These are phyloP conservation scores for Daktulosphaira vitifoliae DNA, from an alignment of 1,140 invertebrate species.

Conservation along the genomic window DNA sequence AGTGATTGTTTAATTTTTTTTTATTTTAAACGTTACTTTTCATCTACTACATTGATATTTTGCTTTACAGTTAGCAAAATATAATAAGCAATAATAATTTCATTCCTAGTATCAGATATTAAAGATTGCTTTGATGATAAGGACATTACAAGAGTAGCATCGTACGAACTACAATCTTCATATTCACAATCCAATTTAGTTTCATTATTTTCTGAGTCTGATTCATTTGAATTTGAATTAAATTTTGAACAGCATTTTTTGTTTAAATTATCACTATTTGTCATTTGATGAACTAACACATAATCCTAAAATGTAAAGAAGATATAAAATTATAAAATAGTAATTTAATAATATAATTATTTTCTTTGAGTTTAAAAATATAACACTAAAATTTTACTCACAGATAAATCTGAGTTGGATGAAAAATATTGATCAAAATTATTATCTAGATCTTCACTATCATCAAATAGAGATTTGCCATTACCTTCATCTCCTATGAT, in stretches of 20 bases:
- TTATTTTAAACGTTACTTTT: too few relatives aligned
- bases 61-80: slow-evolving; percentile 12
- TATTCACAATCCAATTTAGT: not conserved
- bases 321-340: too few relatives aligned
- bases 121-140: slow-evolving; percentile 3
- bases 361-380: too few relatives aligned
- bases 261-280: not conserved
- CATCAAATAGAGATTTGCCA: slow-evolving; percentile 11
- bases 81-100: slow-evolving; percentile 9
- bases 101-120: not conserved
- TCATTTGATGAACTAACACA: slow-evolving; percentile 8
- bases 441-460: not conserved
- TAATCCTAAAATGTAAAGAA: not conserved
- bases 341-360: too few relatives aligned
- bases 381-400: too few relatives aligned
- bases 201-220: not conserved
- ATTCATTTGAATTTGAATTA: not conserved
- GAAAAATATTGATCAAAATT: too few relatives aligned
- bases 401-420: too few relatives aligned
- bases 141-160: slow-evolving; percentile 9
- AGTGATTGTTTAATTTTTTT: too few relatives aligned
- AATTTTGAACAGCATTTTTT: not conserved
- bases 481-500: not conserved
- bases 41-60: not conserved
- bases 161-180: slow-evolving; percentile 6